phyloP scores from a whole-genome alignment of 2,797 vertebrate species.

The Galago senegalensis region DNA sequence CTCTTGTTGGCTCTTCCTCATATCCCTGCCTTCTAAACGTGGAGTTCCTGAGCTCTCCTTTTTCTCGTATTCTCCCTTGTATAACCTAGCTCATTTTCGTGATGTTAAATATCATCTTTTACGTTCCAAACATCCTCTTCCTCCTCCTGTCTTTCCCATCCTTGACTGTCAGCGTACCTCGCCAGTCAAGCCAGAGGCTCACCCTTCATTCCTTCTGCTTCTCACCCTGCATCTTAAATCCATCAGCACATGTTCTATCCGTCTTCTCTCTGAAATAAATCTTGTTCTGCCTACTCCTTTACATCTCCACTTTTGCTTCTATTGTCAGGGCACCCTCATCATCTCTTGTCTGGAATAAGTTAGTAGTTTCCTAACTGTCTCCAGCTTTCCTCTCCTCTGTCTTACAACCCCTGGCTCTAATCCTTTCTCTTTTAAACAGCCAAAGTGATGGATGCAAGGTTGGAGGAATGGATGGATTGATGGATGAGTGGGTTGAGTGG shows the following conservation, averaged over 20 bases:
- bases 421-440: not conserved
- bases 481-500: too few species aligned
- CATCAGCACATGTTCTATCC: not conserved
- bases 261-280: not conserved
- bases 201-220: not conserved
- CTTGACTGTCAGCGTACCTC: not conserved
- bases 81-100: not conserved
- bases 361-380: not conserved
- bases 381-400: not conserved
- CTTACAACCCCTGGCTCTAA: not conserved
- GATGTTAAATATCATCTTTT: conserved; percentile 43
- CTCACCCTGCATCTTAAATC: not conserved
- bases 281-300: not conserved
- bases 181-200: not conserved
- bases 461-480: not conserved
- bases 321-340: not conserved
- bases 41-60: not conserved
- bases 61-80: not conserved
- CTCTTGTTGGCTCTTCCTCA: not conserved
- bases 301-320: not conserved
- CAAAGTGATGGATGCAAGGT: not conserved
- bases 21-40: not conserved
- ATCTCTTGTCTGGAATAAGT: not conserved
- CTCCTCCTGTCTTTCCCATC: not conserved
- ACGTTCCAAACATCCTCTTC: not conserved